phyloP scores from a whole-genome alignment of 23 tunicate genomes.

The Ciona savignyi region DNA sequence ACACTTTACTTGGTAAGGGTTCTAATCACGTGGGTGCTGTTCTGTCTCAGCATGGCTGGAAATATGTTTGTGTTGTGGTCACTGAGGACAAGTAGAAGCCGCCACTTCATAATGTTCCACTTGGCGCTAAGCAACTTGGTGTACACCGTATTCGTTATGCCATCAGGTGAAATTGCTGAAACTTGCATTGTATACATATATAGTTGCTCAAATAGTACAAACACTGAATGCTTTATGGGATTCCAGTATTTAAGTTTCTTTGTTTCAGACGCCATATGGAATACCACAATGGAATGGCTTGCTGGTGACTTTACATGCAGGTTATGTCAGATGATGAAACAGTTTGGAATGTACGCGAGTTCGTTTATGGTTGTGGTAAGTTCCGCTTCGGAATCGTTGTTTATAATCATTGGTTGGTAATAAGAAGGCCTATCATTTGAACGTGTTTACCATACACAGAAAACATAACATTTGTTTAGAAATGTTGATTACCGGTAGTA shows the following conservation, averaged over 20 bases:
- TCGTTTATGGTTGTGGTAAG: conserved; percentile 82
- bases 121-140: conserved; percentile 48
- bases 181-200: too few species aligned
- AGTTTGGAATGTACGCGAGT: conserved; percentile 89
- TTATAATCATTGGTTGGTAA: too few species aligned
- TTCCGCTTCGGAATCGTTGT: too few species aligned
- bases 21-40: conserved; percentile 54
- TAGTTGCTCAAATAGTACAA: too few species aligned
- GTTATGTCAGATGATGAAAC: conserved; percentile 68
- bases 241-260: too few species aligned
- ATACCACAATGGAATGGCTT: conserved; percentile 76
- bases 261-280: conserved; percentile 92
- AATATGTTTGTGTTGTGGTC: conserved; percentile 55
- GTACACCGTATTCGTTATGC: conserved; percentile 65
- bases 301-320: conserved; percentile 54
- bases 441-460: too few species aligned
- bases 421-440: too few species aligned
- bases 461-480: too few species aligned
- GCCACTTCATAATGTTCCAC: conserved; percentile 67
- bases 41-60: conserved; percentile 46
- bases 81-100: conserved; percentile 16
- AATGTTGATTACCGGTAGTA: too few species aligned
- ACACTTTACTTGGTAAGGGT: conserved; percentile 60
- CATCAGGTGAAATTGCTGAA: too few species aligned
- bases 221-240: too few species aligned